A percentile compares a stretch with the other conserved stretches of the same genome.
phyloP scores from a whole-genome alignment of 2,888 invertebrate genomes.

The Boloria euphrosyne region DNA sequence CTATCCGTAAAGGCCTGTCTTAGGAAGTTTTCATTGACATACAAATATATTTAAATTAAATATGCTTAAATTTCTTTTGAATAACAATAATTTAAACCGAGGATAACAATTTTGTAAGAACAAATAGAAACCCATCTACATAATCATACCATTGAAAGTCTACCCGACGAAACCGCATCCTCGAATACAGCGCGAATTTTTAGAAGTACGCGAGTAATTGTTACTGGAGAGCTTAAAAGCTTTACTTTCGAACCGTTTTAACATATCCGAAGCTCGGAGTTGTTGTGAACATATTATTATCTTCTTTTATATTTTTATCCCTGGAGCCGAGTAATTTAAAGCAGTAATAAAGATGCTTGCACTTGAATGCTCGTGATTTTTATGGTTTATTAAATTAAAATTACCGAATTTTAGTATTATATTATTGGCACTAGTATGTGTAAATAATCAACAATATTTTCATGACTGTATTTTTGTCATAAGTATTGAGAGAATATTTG shows the following conservation, averaged over 20 bases:
- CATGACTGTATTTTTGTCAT: too few relatives aligned
- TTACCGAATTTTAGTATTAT: background rate
- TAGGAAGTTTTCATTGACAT: background rate
- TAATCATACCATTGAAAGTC: constrained; percentile 36
- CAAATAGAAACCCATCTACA: constrained; percentile 28
- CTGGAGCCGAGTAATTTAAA: background rate
- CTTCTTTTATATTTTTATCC: constrained; percentile 26
- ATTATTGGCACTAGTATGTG: background rate
- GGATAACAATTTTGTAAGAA: constrained; percentile 13
- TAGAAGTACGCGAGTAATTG: constrained; percentile 54
- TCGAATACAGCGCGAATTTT: constrained; percentile 36
- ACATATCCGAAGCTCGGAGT: constrained; percentile 31
- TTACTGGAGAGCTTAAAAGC: constrained; percentile 67
- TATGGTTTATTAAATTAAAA: background rate
- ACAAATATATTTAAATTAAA: background rate
- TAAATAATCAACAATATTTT: too few relatives aligned
- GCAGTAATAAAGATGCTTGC: constrained; percentile 1
- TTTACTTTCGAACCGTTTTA: constrained; percentile 52
- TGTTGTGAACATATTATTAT: constrained; percentile 21
- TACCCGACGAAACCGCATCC: constrained; percentile 33
- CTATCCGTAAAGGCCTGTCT: too few relatives aligned
- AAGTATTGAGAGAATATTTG: too few relatives aligned
- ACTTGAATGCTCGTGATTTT: background rate
- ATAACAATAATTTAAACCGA: constrained; percentile 12
- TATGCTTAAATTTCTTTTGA: background rate